phyloP scores from a whole-genome alignment of 2,888 invertebrate genomes.

The Nemurella pictetii region DNA sequence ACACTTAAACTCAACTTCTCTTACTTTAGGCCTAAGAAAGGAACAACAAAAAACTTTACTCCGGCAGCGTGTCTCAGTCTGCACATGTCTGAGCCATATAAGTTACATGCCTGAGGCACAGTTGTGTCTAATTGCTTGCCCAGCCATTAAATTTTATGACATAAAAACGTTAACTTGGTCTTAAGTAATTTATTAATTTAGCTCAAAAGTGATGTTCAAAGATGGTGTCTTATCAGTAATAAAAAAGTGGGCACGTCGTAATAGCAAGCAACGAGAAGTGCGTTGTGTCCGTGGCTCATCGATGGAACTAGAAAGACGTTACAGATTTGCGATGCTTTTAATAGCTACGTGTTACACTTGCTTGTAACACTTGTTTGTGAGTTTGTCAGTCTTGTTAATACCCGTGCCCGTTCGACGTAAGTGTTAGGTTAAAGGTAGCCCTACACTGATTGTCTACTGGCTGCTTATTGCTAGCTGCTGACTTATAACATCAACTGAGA shows the following conservation, averaged over 20 bases:
- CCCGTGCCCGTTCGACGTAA: neutral
- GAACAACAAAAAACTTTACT: neutral
- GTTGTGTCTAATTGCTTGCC: neutral
- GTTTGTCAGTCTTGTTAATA: neutral
- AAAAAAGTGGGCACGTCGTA: neutral
- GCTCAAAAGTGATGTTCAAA: neutral
- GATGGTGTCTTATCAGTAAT: neutral
- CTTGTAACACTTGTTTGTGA: neutral
- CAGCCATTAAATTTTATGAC: neutral
- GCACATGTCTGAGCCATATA: neutral
- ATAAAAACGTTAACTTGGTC: conserved; percentile 5
- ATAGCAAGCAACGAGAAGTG: neutral
- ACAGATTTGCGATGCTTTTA: neutral
- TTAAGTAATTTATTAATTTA: conserved; percentile 15
- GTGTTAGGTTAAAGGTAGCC: neutral
- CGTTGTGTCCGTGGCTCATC: neutral
- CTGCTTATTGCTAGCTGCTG: neutral
- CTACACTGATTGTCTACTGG: neutral
- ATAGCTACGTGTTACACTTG: neutral
- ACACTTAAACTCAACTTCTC: neutral
- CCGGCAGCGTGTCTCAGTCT: neutral
- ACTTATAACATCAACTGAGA: neutral
- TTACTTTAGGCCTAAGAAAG: neutral
- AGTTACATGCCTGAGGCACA: neutral
- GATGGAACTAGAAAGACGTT: neutral